A percentile compares a stretch with the other conserved stretches of the same genome.
These are phyloP conservation scores for Nematolebias whitei DNA, from an alignment of 2,113 vertebrate species.

Conservation along the genomic window DNA sequence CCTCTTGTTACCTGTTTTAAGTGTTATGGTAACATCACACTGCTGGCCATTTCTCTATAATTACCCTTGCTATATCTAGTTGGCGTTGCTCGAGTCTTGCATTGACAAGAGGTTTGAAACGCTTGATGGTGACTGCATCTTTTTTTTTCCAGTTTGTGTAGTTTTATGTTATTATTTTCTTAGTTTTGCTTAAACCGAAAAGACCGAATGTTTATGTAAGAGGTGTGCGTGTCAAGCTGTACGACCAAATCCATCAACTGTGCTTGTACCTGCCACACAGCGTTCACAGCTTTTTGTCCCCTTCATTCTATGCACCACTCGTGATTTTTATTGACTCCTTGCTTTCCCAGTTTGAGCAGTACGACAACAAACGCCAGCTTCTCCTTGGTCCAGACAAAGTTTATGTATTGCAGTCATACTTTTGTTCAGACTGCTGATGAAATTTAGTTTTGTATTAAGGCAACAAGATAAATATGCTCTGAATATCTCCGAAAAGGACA, in stretches of 20 bases:
- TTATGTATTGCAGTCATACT: constrained; percentile 11
- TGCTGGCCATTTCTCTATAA: constrained; percentile 82
- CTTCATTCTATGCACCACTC: constrained; percentile 65
- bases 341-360: constrained; percentile 13
- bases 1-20: constrained; percentile 85
- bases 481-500: too few species aligned
- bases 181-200: constrained; percentile 39
- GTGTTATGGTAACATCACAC: constrained; percentile 83
- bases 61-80: constrained; percentile 69
- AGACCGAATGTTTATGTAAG: constrained; percentile 25
- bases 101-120: constrained; percentile 51
- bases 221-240: constrained; percentile 59
- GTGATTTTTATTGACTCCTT: constrained; percentile 24
- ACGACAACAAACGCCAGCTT: constrained; percentile 31
- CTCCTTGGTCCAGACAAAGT: constrained; percentile 19
- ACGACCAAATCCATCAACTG: constrained; percentile 64
- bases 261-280: constrained; percentile 44
- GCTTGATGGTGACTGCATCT: constrained; percentile 34
- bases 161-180: constrained; percentile 16
- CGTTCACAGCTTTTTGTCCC: constrained; percentile 37
- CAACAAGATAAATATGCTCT: too few species aligned
- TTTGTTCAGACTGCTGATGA: background rate
- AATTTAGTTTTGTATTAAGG: too few species aligned
- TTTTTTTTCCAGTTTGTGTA: constrained; percentile 22
- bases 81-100: constrained; percentile 57